Conservation (phyloP, 1,140 invertebrate species). For the Polypedilum pembai region DNA sequence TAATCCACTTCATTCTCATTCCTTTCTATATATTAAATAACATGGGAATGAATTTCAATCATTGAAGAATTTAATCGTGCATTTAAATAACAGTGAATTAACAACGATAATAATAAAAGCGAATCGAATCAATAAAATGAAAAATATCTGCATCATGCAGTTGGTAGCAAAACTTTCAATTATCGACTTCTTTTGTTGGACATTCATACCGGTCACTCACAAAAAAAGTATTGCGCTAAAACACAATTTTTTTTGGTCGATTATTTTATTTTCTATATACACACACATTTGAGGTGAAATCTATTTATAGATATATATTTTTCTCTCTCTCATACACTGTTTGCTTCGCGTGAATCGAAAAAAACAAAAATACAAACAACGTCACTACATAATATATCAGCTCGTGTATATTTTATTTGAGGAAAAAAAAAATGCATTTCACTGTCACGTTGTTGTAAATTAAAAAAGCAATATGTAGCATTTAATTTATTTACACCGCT, state of each 20-base stretch:
- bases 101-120: too few species aligned
- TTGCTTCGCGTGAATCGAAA: neutral
- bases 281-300: neutral
- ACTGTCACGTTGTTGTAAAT: slow-evolving; percentile 11
- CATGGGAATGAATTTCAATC: too few species aligned
- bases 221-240: neutral
- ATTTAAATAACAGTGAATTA: too few species aligned
- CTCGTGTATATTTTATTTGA: neutral
- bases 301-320: slow-evolving; percentile 4
- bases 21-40: too few species aligned
- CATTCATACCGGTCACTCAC: neutral
- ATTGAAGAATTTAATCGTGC: too few species aligned
- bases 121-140: too few species aligned
- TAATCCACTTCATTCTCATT: too few species aligned
- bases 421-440: slow-evolving; percentile 8
- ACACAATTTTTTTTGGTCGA: neutral
- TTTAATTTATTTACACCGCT: slow-evolving; percentile 9
- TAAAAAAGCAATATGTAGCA: neutral
- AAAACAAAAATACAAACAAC: neutral
- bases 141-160: too few species aligned
- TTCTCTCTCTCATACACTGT: neutral
- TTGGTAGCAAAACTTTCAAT: too few species aligned
- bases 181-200: too few species aligned
- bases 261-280: neutral
- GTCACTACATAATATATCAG: neutral